These are phyloP conservation scores for Anoncus sp. DNA, from an alignment of 2,888 invertebrate species.

Conservation along the genomic window DNA sequence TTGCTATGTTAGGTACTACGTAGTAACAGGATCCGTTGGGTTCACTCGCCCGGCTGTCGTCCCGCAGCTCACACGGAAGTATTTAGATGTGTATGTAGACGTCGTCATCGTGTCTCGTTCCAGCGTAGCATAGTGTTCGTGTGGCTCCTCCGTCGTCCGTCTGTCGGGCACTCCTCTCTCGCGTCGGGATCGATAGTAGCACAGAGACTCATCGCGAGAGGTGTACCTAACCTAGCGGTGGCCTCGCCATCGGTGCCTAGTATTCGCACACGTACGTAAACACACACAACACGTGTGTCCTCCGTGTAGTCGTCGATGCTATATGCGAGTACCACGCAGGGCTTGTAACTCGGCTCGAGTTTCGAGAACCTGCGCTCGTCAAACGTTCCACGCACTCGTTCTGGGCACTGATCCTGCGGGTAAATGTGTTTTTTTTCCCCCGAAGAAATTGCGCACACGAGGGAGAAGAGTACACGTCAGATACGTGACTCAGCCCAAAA, in stretches of 20 bases:
- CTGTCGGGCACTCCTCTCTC: slow-evolving; percentile 19
- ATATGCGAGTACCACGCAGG: not conserved
- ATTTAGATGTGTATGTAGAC: slow-evolving; percentile 19
- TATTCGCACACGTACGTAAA: slow-evolving; percentile 19
- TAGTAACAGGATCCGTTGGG: slow-evolving; percentile 34
- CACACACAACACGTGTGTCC: slow-evolving; percentile 3
- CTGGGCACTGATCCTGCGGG: slow-evolving; percentile 23
- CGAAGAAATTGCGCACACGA: slow-evolving; percentile 3
- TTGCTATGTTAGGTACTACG: slow-evolving; percentile 1
- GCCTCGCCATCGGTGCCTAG: slow-evolving; percentile 13
- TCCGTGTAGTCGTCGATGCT: not conserved
- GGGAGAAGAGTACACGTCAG: not conserved
- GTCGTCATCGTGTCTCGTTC: slow-evolving; percentile 42
- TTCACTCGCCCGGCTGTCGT: slow-evolving; percentile 25
- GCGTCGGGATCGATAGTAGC: slow-evolving; percentile 58
- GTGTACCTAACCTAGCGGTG: not conserved
- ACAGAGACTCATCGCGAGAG: slow-evolving; percentile 13
- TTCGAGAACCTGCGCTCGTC: slow-evolving; percentile 27
- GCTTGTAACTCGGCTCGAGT: slow-evolving; percentile 32
- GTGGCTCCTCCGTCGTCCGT: slow-evolving; percentile 2
- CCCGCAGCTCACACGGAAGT: slow-evolving; percentile 31
- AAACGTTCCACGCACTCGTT: slow-evolving; percentile 33
- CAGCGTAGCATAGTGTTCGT: not conserved
- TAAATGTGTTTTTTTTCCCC: not conserved
- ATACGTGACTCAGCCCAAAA: slow-evolving; percentile 36